These are phyloP conservation scores for Pseudorhiza aurosa DNA, from an alignment of 30 jellyfish, hydroid and myxozoan genomes.

Conservation along the genomic window DNA sequence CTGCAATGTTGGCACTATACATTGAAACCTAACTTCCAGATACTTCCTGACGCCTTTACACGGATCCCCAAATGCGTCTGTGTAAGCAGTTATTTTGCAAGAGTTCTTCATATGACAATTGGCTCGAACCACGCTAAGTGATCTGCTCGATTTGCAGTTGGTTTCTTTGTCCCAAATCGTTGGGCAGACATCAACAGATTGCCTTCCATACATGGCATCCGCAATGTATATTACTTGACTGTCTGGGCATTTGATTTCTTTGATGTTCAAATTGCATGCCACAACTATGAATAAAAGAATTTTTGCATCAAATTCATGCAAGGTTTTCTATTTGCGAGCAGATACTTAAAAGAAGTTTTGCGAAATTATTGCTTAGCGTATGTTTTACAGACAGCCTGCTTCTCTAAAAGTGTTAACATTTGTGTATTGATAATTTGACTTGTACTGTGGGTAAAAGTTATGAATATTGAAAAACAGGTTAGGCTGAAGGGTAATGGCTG, in stretches of 20 bases:
- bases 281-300: not conserved
- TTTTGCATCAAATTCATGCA: no score
- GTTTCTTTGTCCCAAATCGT: conserved; percentile 33
- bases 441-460: no score
- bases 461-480: no score
- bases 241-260: conserved; percentile 42
- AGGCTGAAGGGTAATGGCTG: no score
- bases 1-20: conserved; percentile 13
- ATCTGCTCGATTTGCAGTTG: conserved; percentile 43
- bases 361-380: no score
- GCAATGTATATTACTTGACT: conserved; percentile 39
- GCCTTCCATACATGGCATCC: conserved; percentile 65
- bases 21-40: conserved; percentile 49
- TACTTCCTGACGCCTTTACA: conserved; percentile 53
- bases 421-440: no score
- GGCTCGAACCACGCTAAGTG: conserved; percentile 41
- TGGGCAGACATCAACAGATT: conserved; percentile 35
- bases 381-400: no score
- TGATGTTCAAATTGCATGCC: conserved; percentile 34
- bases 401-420: no score
- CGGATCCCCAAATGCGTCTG: conserved; percentile 54
- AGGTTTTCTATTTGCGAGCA: no score
- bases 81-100: conserved; percentile 41
- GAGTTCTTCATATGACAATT: conserved; percentile 38
- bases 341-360: no score